A percentile compares a stretch with the other conserved stretches of the same genome.
Conservation (phyloP, 2,797 vertebrate genomes). For the Tapera naevia region DNA sequence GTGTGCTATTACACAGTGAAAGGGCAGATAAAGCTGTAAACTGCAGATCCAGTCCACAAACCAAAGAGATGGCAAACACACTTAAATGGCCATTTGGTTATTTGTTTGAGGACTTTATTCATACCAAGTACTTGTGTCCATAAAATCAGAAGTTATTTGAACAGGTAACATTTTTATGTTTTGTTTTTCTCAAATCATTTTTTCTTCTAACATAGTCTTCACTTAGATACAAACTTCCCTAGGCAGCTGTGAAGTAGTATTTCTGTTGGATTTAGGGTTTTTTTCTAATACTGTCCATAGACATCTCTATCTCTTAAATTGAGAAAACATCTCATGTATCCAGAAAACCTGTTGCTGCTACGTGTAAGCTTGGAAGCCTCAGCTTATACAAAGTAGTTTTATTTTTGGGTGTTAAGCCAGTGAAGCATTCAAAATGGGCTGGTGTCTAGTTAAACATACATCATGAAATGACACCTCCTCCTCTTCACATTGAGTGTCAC, state of each 20-base stretch:
- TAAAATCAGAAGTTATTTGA: slow-evolving; percentile 28
- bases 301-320: neutral
- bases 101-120: neutral
- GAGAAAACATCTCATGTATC: neutral
- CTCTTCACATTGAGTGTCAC: neutral
- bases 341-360: neutral
- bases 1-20: neutral
- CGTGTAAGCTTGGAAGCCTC: neutral
- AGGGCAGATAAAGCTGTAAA: neutral
- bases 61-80: neutral
- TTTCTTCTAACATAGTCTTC: neutral
- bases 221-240: neutral
- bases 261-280: neutral
- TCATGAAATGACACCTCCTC: neutral
- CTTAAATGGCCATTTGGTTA: neutral
- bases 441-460: neutral
- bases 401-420: slow-evolving; percentile 6
- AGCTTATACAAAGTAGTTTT: neutral
- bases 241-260: neutral
- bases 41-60: neutral
- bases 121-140: neutral
- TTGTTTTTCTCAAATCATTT: neutral
- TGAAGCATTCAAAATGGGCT: neutral
- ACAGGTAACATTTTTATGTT: neutral
- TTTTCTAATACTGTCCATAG: neutral